Percentiles rank a stretch among this genome's conserved stretches.
phyloP scores from a whole-genome alignment of 2,113 vertebrate genomes.

The Pantherophis guttatus region DNA sequence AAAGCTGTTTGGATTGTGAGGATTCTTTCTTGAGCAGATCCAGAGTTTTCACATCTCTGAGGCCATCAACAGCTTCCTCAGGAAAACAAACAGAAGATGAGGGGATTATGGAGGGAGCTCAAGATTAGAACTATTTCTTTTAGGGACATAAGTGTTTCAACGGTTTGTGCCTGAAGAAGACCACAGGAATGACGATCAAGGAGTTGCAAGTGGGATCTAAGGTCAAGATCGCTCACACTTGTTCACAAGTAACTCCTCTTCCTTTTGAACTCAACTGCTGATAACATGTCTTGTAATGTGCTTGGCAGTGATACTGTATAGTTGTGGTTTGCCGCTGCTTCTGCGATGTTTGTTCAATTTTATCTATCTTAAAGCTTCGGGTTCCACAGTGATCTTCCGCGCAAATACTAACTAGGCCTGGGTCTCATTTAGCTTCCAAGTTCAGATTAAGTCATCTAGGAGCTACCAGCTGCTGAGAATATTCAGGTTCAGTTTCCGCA shows the following conservation, averaged over 20 bases:
- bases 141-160: not conserved
- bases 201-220: not conserved
- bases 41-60: not conserved
- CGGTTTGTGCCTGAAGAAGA: not conserved
- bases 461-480: not conserved
- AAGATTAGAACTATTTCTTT: not conserved
- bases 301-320: not conserved
- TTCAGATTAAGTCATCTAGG: not conserved
- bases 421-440: not conserved
- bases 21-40: not conserved
- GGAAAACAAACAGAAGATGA: not conserved
- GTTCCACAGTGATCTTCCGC: not conserved
- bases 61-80: not conserved
- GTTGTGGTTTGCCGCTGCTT: not conserved
- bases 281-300: not conserved
- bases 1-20: not conserved
- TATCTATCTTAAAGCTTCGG: not conserved
- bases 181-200: not conserved
- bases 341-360: not conserved
- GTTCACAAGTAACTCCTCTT: not conserved
- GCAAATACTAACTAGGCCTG: not conserved
- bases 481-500: not conserved
- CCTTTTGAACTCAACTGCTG: not conserved
- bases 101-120: not conserved
- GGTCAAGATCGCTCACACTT: not conserved